Percentiles rank a stretch among this genome's conserved stretches.
These are phyloP conservation scores for Drosophila nr. medialis DNA, from an alignment of 2,888 invertebrate species.

Conservation along the genomic window DNA sequence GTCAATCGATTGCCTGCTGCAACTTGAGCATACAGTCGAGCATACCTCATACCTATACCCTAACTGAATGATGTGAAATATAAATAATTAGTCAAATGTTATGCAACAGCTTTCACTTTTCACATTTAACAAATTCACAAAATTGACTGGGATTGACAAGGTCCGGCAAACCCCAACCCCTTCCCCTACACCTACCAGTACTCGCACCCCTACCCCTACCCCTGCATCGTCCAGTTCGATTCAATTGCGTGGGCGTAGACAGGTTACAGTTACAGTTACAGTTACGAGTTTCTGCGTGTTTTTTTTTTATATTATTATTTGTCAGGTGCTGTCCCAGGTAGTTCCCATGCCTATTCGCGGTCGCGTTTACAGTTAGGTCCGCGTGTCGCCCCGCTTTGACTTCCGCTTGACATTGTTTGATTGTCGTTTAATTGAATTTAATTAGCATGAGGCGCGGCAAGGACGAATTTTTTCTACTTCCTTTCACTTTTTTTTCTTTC, in stretches of 20 bases:
- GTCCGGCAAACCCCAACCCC: constrained; percentile 10
- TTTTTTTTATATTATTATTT: not conserved
- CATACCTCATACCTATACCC: no score
- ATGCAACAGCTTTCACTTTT: constrained; percentile 75
- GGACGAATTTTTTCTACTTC: constrained; percentile 52
- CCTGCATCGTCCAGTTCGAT: not conserved
- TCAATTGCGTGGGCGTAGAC: constrained; percentile 45
- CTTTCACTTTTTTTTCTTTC: constrained; percentile 25
- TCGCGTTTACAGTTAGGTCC: constrained; percentile 44
- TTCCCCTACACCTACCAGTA: not conserved
- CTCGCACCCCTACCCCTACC: not conserved
- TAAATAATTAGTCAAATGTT: constrained; percentile 58
- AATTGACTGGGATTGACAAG: constrained; percentile 33
- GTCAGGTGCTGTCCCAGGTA: constrained; percentile 27
- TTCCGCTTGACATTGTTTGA: constrained; percentile 84
- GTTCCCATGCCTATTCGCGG: constrained; percentile 33
- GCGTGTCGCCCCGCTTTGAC: constrained; percentile 67
- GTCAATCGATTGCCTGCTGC: not conserved
- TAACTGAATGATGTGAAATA: no score
- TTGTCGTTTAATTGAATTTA: constrained; percentile 85
- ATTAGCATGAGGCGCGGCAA: constrained; percentile 81
- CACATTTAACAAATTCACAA: constrained; percentile 59
- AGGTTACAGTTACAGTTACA: constrained; percentile 35
- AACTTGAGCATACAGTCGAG: no score
- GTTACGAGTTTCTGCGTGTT: constrained; percentile 5